These are phyloP conservation scores for Drosophila ercepeae DNA, from an alignment of 1,140 invertebrate species.

Conservation along the genomic window DNA sequence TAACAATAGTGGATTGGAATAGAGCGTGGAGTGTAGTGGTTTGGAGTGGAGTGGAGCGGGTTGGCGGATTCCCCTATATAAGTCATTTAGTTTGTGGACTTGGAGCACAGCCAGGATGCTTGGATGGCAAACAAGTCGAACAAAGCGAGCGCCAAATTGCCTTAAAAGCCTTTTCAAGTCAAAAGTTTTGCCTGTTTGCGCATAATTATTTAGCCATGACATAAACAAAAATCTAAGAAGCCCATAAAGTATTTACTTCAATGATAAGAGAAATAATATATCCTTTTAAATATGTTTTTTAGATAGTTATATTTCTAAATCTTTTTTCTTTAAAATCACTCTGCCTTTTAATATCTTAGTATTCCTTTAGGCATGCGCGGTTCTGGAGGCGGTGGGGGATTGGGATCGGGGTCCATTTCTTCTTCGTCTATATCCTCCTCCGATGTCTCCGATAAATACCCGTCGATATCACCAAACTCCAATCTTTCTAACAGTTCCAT, in stretches of 20 bases:
- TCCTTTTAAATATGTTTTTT: too few relatives aligned
- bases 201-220: slow-evolving; percentile 76
- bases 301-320: background rate
- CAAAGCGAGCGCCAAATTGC: slow-evolving; percentile 76
- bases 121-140: slow-evolving; percentile 71
- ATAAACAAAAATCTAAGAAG: slow-evolving; percentile 24
- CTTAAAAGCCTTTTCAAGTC: slow-evolving; percentile 77
- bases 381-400: too few relatives aligned
- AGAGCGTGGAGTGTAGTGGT: background rate
- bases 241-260: background rate
- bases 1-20: slow-evolving; percentile 55
- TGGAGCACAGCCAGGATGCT: slow-evolving; percentile 63
- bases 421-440: background rate
- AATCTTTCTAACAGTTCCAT: slow-evolving; percentile 42
- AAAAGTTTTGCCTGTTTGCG: slow-evolving; percentile 76
- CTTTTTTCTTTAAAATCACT: too few relatives aligned
- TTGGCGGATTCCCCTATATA: slow-evolving; percentile 16
- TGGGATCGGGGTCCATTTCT: background rate
- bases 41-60: background rate
- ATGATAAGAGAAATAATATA: background rate
- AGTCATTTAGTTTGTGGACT: slow-evolving; percentile 64
- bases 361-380: background rate
- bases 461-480: slow-evolving; percentile 27
- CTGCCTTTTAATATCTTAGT: background rate
- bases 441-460: background rate